A percentile compares a stretch with the other conserved stretches of the same genome.
These are phyloP conservation scores for Tetrax tetrax DNA, from an alignment of 2,113 vertebrate species.

Conservation along the genomic window DNA sequence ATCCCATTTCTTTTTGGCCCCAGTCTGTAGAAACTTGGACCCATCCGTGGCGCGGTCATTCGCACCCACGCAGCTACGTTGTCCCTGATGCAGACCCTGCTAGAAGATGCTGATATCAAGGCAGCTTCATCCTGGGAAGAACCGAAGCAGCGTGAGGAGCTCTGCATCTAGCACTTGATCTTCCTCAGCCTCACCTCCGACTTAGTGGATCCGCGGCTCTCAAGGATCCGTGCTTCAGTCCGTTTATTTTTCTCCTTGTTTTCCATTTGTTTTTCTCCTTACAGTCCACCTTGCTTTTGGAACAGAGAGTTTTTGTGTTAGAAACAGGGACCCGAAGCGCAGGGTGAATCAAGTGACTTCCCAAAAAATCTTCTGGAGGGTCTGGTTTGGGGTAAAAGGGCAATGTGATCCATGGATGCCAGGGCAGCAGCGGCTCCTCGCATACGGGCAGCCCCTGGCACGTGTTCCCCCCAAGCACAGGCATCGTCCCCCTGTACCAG, in stretches of 20 bases:
- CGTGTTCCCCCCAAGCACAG: accelerated
- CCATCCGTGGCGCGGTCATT: neutral
- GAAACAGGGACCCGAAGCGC: neutral
- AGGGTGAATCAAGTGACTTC: neutral
- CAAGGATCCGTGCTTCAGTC: too few species aligned
- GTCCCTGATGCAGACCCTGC: neutral
- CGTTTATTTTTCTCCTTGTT: neutral
- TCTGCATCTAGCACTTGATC: too few species aligned
- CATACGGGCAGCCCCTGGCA: neutral
- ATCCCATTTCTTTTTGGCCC: neutral
- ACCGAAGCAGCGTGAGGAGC: neutral
- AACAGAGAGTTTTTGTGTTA: neutral
- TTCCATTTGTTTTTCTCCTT: neutral
- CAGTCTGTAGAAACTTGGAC: neutral
- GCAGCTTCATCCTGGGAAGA: neutral
- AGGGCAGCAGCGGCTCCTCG: accelerated
- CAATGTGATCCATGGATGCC: accelerated
- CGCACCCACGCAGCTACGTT: accelerated
- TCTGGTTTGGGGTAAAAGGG: neutral
- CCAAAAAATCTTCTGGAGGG: neutral
- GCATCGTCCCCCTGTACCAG: neutral
- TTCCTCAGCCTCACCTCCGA: neutral
- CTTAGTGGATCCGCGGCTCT: neutral
- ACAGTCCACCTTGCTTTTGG: neutral
- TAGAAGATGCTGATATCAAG: neutral